Evolutionary conservation across 1,140 invertebrate species (phyloP).

Genomic region (Steinernema feltiae): DNA sequence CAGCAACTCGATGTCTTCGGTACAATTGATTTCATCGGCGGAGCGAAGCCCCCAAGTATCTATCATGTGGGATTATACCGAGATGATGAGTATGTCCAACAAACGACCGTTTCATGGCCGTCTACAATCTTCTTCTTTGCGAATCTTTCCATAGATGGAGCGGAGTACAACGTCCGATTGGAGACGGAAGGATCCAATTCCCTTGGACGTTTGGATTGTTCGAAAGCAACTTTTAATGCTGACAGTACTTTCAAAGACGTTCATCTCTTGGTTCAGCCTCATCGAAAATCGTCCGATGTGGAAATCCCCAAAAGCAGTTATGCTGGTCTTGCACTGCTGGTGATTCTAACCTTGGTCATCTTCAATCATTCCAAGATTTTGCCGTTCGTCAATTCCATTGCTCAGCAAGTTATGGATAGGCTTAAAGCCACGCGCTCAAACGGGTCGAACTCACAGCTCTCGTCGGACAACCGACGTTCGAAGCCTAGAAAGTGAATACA

Average conservation of each 20-base stretch:
- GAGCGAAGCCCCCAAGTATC: neutral
- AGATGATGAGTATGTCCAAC: conserved; percentile 19
- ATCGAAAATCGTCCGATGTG: conserved; percentile 19
- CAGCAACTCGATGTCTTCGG: conserved; percentile 30
- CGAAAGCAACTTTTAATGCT: conserved; percentile 14
- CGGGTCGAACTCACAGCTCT: neutral
- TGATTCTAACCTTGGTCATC: conserved; percentile 31
- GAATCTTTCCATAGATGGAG: conserved; percentile 23
- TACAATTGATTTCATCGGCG: conserved; percentile 28
- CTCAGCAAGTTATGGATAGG: neutral
- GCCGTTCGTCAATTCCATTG: neutral
- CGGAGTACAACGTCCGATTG: conserved; percentile 28
- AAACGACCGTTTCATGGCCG: conserved; percentile 17
- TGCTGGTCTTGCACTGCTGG: conserved; percentile 33
- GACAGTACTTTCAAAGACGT: conserved; percentile 11
- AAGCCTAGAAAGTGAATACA: neutral
- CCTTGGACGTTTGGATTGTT: conserved; percentile 29
- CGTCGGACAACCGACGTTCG: neutral
- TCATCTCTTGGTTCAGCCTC: neutral
- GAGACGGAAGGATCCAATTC: conserved; percentile 23
- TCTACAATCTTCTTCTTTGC: conserved; percentile 34
- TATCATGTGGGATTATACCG: conserved; percentile 24
- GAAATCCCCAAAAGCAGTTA: conserved; percentile 37
- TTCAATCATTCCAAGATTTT: conserved; percentile 29
- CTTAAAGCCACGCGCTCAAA: neutral